Percentiles rank a stretch among this genome's conserved stretches.
These are phyloP conservation scores for Hydraecia micacea DNA, from an alignment of 2,888 invertebrate species.

Conservation along the genomic window DNA sequence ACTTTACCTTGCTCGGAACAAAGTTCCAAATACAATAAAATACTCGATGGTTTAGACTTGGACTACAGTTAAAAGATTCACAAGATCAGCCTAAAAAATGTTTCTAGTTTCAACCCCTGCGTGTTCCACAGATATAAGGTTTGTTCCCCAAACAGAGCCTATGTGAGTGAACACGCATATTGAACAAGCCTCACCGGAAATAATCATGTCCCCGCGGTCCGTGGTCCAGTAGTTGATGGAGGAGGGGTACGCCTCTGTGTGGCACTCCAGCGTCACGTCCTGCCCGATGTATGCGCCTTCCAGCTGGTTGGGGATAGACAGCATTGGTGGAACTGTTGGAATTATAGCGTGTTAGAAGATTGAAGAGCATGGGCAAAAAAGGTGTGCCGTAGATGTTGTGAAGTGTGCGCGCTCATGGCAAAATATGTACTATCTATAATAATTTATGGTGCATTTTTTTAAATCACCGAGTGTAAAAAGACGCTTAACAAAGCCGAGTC, in stretches of 20 bases:
- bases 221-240: slow-evolving; percentile 99
- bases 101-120: neutral
- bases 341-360: neutral
- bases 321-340: slow-evolving; percentile 96
- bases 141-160: neutral
- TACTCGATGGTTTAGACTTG: neutral
- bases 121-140: neutral
- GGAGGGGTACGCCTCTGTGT: slow-evolving; percentile 97
- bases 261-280: slow-evolving; percentile 96
- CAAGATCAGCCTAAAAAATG: neutral
- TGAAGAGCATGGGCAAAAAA: neutral
- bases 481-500: neutral
- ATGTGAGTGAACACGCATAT: slow-evolving; percentile 20
- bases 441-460: neutral
- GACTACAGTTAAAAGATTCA: neutral
- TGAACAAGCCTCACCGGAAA: slow-evolving; percentile 93
- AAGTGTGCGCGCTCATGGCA: neutral
- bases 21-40: too few species aligned
- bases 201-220: slow-evolving; percentile 97
- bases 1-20: neutral
- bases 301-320: slow-evolving; percentile 97
- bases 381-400: neutral
- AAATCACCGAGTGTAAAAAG: neutral
- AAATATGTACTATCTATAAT: neutral
- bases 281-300: slow-evolving; percentile 97